Evolutionary conservation across 2,888 invertebrate species (phyloP).

Genomic region (Nebria salina): DNA sequence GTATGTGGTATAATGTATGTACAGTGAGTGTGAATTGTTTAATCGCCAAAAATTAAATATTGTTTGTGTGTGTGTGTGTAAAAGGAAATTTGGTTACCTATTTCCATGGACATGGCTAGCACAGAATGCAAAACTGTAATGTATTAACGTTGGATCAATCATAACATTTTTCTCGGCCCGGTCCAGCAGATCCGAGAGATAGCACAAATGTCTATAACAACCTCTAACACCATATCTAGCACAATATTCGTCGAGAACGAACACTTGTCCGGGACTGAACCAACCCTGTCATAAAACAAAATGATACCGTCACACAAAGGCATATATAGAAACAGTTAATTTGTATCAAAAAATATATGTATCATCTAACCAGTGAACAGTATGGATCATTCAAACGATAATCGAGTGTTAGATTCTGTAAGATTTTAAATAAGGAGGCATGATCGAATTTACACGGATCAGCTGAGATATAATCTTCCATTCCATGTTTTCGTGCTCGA

Average conservation of each 20-base stretch:
- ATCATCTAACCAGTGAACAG: constrained; percentile 85
- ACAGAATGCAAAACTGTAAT: constrained; percentile 99
- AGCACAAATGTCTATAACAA: constrained; percentile 96
- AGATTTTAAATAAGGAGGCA: constrained; percentile 87
- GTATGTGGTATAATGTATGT: too few relatives aligned
- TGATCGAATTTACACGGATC: constrained; percentile 98
- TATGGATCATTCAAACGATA: constrained; percentile 98
- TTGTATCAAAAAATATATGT: constrained; percentile 18
- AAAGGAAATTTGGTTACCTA: constrained; percentile 69
- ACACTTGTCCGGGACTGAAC: constrained; percentile 99
- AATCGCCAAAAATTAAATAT: neutral
- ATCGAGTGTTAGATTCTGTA: constrained; percentile 93
- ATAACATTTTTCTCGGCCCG: constrained; percentile 91
- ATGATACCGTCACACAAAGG: constrained; percentile 7
- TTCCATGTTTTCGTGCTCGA: constrained; percentile 96
- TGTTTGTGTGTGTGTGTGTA: neutral
- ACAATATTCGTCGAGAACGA: constrained; percentile 97
- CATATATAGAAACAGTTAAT: neutral
- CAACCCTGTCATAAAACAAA: constrained; percentile 78
- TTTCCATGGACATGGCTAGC: constrained; percentile 99
- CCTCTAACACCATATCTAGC: constrained; percentile 97
- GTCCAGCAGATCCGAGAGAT: constrained; percentile 93
- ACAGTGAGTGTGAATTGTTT: neutral
- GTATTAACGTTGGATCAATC: constrained; percentile 98
- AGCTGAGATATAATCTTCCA: constrained; percentile 99